These are phyloP conservation scores for Exocentrus adspersus DNA, from an alignment of 2,888 invertebrate genomes.

Conservation along the genomic window DNA sequence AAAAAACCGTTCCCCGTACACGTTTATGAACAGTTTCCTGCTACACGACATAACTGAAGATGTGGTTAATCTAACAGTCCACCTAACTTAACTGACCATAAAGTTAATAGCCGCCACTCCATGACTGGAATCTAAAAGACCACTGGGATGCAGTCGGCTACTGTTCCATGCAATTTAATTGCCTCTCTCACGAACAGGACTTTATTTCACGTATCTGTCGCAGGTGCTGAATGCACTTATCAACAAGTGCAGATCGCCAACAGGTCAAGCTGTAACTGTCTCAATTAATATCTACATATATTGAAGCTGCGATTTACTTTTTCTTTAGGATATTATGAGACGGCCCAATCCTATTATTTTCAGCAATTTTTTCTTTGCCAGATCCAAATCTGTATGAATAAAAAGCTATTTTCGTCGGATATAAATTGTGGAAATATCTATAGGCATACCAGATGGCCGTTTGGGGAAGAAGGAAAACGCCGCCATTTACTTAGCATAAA, in stretches of 20 bases:
- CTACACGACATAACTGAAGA: constrained; percentile 19
- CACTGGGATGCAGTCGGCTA: constrained; percentile 9
- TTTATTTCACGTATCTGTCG: neutral
- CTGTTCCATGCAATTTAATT: constrained; percentile 3
- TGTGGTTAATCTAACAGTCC: constrained; percentile 25
- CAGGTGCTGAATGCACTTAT: constrained; percentile 7
- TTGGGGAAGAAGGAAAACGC: neutral
- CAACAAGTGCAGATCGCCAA: no score
- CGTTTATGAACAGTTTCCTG: constrained; percentile 15
- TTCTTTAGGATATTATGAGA: no score
- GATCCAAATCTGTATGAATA: no score
- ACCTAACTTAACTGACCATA: constrained; percentile 26
- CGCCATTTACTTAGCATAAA: neutral
- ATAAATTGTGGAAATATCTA: neutral
- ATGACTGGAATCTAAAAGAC: constrained; percentile 18
- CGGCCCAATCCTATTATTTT: no score
- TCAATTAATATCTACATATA: no score
- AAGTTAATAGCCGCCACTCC: constrained; percentile 13
- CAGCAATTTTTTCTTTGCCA: no score
- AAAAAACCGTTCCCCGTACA: constrained; percentile 15
- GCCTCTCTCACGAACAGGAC: constrained; percentile 10
- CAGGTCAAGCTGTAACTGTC: no score
- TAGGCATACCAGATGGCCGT: neutral
- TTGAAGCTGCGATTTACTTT: no score
- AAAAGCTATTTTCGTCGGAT: neutral